phyloP scores from a whole-genome alignment of 2,113 vertebrate species.

The Hoplias malabaricus region DNA sequence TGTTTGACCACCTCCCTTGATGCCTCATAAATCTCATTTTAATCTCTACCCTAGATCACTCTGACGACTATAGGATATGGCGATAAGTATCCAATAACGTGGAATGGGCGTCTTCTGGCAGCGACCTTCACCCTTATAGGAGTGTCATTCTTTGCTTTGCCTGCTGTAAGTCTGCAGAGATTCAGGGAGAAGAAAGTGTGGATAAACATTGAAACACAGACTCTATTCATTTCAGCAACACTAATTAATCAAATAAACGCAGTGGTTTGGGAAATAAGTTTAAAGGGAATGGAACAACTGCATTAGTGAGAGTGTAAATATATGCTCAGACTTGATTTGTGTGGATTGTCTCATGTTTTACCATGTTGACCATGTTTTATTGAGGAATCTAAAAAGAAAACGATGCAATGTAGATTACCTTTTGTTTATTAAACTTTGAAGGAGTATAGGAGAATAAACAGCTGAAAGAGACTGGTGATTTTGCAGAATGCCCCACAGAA shows the following conservation, averaged over 20 bases:
- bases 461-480: too few relatives aligned
- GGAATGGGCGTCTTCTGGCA: constrained; percentile 93
- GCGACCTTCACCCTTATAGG: constrained; percentile 93
- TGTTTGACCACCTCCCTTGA: neutral
- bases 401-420: too few relatives aligned
- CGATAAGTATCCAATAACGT: constrained; percentile 96
- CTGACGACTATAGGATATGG: constrained; percentile 96
- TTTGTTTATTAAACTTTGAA: too few relatives aligned
- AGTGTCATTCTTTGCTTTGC: constrained; percentile 96
- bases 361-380: too few relatives aligned
- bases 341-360: too few relatives aligned
- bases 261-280: neutral
- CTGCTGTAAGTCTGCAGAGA: constrained; percentile 79
- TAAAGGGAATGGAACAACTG: too few relatives aligned
- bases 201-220: too few relatives aligned
- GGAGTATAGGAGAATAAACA: too few relatives aligned
- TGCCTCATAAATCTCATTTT: neutral
- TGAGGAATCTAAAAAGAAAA: too few relatives aligned
- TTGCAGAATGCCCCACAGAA: too few relatives aligned
- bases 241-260: neutral
- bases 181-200: neutral
- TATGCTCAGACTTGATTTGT: too few relatives aligned
- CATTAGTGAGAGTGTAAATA: too few relatives aligned
- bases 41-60: constrained; percentile 80
- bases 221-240: neutral